Evolutionary conservation across 2,888 invertebrate genomes (phyloP), one percentile per base, ranked within the genome.

Genomic region (Imbricaverruca yamaguchii): DNA sequence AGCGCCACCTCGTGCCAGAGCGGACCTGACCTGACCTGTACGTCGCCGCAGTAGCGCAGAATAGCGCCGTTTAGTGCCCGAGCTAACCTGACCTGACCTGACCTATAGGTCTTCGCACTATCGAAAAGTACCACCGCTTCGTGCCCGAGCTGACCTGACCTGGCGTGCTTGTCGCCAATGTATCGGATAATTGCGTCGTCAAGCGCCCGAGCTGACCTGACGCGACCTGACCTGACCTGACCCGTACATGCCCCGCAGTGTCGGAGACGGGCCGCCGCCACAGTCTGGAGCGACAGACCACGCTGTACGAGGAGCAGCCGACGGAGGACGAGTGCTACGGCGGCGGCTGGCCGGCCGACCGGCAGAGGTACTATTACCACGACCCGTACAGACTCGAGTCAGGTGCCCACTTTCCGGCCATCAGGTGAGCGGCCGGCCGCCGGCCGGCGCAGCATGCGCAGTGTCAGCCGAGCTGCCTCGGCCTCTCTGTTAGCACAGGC

Each of bases 211-310:
- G 13, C 67, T 67, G 25, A 67, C 25, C 67, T 67, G 3, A 1
- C 25, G 11, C 25, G 67, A 67, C 25, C 67, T 55, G 53, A 74
- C 69, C 55, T 55, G 55, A 13, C 15, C 0, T 8, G 10, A 23
- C 65, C 65, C 18, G 61, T 39, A 39, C 39, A 0, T 61, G 15
- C 25, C 18, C 25, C 69, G 11, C 69, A 78, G 25, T 83, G 80
- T 18, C 79, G 82, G 82, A 82, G 39, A 79, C 80, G 39, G 87
- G 86, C 67, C 88, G 93, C 86, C 90, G 92, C 86, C 93, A 93
- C 83, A 93, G 93, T 87, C 89, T 94, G 85, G 94, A 94, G 87
- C 90, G 94, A 85, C 94, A 94, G 88, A 91, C 91, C 83, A 93
- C 93, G 77, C 87, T 93, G 85, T 93, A 93, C 85, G 93, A 93